phyloP scores from a whole-genome alignment of 2,113 vertebrate species.

The Mola mola region DNA sequence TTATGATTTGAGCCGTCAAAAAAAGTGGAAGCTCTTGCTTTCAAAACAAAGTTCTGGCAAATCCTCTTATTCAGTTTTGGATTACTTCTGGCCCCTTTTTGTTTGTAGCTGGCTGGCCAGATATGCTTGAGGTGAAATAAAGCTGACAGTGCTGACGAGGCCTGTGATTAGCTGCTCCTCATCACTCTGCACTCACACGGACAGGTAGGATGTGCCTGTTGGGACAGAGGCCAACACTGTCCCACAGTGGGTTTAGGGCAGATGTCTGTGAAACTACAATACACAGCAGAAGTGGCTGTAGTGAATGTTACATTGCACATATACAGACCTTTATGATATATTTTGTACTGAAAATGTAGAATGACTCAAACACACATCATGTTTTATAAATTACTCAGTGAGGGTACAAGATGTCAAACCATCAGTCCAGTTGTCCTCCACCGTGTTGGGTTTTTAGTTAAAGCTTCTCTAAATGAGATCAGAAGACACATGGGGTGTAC shows the following conservation, averaged over 20 bases:
- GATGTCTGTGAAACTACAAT: background rate
- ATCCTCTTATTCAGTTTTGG: background rate
- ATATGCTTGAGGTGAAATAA: constrained; percentile 27
- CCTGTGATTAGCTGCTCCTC: constrained; percentile 38
- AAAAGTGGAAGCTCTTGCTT: constrained; percentile 7
- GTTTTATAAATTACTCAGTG: too few species aligned
- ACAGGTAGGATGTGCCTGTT: constrained; percentile 48
- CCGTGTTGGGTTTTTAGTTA: background rate
- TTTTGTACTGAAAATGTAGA: constrained; percentile 20
- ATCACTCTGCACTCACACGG: constrained; percentile 30
- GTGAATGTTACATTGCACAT: constrained; percentile 6
- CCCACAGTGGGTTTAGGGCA: constrained; percentile 20
- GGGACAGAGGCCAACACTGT: constrained; percentile 29
- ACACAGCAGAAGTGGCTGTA: constrained; percentile 6
- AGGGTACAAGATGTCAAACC: too few species aligned
- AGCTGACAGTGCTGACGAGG: constrained; percentile 16
- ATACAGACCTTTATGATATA: background rate
- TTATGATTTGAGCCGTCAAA: background rate
- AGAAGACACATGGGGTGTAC: constrained; percentile 14
- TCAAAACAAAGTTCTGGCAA: constrained; percentile 19
- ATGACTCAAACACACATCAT: background rate
- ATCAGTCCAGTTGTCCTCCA: constrained; percentile 22
- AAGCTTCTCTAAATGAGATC: too few species aligned
- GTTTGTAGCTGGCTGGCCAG: constrained; percentile 9
- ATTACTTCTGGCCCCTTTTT: background rate